Base-by-base conservation (phyloP, 2,888 invertebrate species). In the Troides helena region DNA sequence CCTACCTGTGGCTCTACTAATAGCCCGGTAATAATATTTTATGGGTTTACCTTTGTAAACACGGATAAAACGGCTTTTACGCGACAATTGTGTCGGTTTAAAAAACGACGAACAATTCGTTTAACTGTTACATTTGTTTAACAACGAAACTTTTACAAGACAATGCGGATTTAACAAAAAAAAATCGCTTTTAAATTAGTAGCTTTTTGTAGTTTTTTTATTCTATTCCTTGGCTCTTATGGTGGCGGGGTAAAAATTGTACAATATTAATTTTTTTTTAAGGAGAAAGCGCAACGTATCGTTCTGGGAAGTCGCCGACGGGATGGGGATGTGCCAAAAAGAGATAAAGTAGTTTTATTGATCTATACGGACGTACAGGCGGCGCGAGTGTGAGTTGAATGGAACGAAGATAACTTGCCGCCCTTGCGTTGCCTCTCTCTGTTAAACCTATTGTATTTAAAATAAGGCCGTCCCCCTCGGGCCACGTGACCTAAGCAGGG, bases 301-400 rank as follows among this genome's bases (percentile, higher is more conserved):
- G 82, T 90, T 90, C 87, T 86, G 88, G 89, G 90, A 92, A 92
- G 88, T 88, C 85, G 84, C 81, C 86, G 86, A 86, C 88, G 88
- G 88, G 87, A 89, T 88, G 89, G 90, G 93, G 90, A 93, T 92
- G 92, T 93, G 93, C 93, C 93, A 93, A 93, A 93, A 93, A 93
- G 93, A 93, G 92, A 93, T 93, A 93, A 93, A 93, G 93, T 93
- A 93, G 93, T 93, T 93, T 93, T 93, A 93, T 93, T 93, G 93
- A 93, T 93, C 93, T 92, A 92, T 89, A 92, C 92, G 91, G 92
- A 92, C 92, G 89, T 91, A 90, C 89, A 86, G 87, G 89, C 80
- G 84, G 88, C 84, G 88, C 89, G 88, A 91, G 92, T 92, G 91
- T 90, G 92, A 90, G 92, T 92, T 92, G 92, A 92, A 92, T 91